These are phyloP conservation scores for Drosophila parvula DNA, from an alignment of 1,140 invertebrate species.

Conservation along the genomic window DNA sequence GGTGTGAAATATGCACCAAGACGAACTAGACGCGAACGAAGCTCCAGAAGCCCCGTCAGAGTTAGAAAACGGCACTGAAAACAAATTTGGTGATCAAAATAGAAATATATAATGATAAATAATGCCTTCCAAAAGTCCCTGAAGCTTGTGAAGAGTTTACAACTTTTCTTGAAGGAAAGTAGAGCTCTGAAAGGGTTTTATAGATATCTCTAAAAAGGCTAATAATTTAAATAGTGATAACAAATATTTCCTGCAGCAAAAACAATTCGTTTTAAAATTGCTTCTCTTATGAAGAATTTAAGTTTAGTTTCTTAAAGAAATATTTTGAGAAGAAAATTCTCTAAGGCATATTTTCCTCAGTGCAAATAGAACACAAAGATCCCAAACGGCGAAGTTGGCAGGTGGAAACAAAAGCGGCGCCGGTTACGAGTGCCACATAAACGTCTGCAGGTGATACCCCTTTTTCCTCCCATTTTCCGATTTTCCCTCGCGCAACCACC, in stretches of 20 bases:
- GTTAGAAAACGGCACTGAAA: not conserved
- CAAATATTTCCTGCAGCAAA: not conserved
- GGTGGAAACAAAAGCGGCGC: conserved; percentile 63
- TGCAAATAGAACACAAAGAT: conserved; percentile 8
- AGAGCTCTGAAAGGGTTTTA: not conserved
- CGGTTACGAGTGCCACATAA: conserved; percentile 62
- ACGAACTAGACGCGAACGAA: conserved; percentile 29
- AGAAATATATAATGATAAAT: too few species aligned
- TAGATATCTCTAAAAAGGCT: not conserved
- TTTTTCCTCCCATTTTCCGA: conserved; percentile 10
- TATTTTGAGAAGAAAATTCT: too few species aligned
- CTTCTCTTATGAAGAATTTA: not conserved
- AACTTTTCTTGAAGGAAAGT: not conserved
- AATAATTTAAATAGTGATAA: not conserved
- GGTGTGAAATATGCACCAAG: conserved; percentile 77
- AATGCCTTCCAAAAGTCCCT: too few species aligned
- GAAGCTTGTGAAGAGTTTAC: not conserved
- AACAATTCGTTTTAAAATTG: too few species aligned
- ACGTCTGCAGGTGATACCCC: conserved; percentile 49
- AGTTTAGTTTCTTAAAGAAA: not conserved
- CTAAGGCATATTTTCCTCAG: not conserved
- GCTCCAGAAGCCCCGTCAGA: not conserved
- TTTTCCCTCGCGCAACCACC: conserved; percentile 11
- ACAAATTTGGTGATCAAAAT: not conserved
- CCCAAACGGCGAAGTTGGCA: conserved; percentile 34